Evolutionary conservation across 2,113 vertebrate species (phyloP).

Genomic region (Prolemur simus): DNA sequence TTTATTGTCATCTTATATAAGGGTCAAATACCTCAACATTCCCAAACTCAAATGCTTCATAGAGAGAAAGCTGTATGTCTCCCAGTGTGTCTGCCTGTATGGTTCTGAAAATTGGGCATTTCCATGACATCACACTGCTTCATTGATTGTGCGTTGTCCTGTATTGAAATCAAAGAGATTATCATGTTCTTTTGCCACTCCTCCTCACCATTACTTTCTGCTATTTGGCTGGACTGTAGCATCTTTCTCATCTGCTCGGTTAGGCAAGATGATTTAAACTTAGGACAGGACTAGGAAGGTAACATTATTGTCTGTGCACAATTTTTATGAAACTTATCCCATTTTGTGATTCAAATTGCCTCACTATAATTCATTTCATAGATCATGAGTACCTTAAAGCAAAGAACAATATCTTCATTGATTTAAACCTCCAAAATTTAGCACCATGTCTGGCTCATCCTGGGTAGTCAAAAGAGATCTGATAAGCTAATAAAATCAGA

Average conservation of each 20-base stretch:
- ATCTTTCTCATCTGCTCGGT: background rate
- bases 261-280: background rate
- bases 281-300: background rate
- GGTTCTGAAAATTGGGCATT: background rate
- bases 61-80: background rate
- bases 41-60: background rate
- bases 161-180: background rate
- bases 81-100: background rate
- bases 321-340: background rate
- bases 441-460: background rate
- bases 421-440: background rate
- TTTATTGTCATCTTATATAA: background rate
- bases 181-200: background rate
- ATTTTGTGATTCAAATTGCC: constrained; percentile 5
- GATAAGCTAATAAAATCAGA: background rate
- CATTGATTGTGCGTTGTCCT: background rate
- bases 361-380: background rate
- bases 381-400: background rate
- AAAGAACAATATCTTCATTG: background rate
- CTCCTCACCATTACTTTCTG: background rate
- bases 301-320: background rate
- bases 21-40: background rate
- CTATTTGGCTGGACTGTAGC: background rate
- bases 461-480: background rate
- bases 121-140: background rate